Percentiles rank a stretch among this genome's conserved stretches.
These are phyloP conservation scores for Lordiphosa mommai DNA, from an alignment of 1,140 invertebrate genomes.

Conservation along the genomic window DNA sequence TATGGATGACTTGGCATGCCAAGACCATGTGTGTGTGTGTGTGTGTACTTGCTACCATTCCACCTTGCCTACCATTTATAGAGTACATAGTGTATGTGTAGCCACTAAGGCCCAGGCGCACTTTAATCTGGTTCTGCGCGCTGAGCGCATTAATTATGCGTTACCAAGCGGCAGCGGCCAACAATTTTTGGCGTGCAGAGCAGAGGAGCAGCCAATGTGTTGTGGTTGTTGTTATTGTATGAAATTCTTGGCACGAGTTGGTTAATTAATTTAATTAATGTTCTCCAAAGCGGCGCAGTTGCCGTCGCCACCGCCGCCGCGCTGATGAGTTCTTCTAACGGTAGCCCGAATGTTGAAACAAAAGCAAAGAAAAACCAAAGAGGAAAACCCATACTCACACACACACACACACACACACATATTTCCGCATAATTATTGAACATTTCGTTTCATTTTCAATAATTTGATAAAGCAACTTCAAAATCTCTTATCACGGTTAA, in stretches of 20 bases:
- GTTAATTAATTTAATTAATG: conserved; percentile 78
- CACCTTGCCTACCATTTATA: no score
- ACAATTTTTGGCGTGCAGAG: conserved; percentile 31
- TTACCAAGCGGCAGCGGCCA: conserved; percentile 49
- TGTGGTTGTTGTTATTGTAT: conserved; percentile 18
- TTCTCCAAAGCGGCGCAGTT: conserved; percentile 54
- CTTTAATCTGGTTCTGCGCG: conserved; percentile 74
- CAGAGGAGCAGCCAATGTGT: background rate
- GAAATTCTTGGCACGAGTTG: conserved; percentile 72
- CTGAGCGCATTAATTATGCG: conserved; percentile 77
- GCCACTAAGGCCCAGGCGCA: conserved; percentile 15
- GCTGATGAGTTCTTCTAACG: conserved; percentile 56
- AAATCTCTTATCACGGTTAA: background rate
- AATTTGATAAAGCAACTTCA: conserved; percentile 2
- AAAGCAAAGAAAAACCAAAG: conserved; percentile 14
- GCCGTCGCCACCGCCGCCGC: conserved; percentile 28
- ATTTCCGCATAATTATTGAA: conserved; percentile 7
- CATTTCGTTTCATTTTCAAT: background rate
- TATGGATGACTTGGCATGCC: conserved; percentile 14
- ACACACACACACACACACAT: background rate
- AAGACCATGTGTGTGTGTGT: conserved; percentile 14
- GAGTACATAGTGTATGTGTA: background rate
- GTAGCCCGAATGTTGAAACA: conserved; percentile 52
- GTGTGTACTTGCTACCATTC: conserved; percentile 14
- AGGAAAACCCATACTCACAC: conserved; percentile 23